Evolutionary conservation across 2,888 invertebrate genomes (phyloP).

Genomic region (Liposcelis brunnea): DNA sequence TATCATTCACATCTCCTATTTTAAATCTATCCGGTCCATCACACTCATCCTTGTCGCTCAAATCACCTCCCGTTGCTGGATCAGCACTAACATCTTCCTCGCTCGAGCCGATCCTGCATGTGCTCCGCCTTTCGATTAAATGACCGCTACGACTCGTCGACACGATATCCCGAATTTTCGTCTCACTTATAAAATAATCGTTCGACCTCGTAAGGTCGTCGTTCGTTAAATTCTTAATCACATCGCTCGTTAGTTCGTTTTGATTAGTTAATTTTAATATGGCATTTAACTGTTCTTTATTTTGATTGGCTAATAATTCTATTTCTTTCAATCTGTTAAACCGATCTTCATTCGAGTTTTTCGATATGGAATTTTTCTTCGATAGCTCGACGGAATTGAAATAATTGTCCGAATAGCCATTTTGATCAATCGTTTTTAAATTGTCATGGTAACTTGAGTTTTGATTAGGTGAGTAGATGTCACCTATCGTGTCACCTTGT

Average conservation of each 20-base stretch:
- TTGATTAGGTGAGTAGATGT: slow-evolving; percentile 23
- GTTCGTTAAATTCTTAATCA: no score
- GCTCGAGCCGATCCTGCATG: neutral
- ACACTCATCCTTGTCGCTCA: neutral
- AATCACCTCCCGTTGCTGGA: neutral
- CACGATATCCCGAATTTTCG: neutral
- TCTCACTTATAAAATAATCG: neutral
- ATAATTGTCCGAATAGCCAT: no score
- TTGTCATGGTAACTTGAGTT: slow-evolving; percentile 12
- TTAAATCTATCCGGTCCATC: neutral
- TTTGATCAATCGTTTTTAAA: no score
- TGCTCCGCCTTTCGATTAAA: slow-evolving; percentile 1
- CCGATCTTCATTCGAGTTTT: no score
- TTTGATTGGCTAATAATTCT: slow-evolving; percentile 1
- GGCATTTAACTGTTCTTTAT: slow-evolving; percentile 1
- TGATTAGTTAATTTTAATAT: slow-evolving; percentile 1
- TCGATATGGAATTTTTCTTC: no score
- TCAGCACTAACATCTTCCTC: neutral
- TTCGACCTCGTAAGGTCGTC: no score
- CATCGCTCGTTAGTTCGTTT: no score
- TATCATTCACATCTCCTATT: neutral
- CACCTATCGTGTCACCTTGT: slow-evolving; percentile 10
- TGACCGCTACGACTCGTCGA: neutral
- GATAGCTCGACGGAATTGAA: no score
- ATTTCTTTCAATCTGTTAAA: neutral